Evolutionary conservation across 1,140 invertebrate genomes (phyloP), one percentile per base, ranked within the genome.

Genomic region (Holotrichia oblita): DNA sequence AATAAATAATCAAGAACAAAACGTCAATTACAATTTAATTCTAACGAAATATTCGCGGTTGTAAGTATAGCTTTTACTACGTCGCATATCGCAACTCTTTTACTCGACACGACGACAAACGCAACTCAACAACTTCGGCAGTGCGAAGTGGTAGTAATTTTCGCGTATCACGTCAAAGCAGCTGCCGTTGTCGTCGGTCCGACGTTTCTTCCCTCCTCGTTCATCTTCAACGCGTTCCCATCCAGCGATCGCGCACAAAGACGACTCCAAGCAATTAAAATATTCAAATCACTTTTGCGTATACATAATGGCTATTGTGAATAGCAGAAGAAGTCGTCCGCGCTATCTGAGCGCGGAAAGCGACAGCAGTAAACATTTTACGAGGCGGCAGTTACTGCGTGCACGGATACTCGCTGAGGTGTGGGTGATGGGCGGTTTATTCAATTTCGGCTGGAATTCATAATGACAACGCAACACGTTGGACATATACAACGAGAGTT

Each of bases 11-110:
- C 59, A 17, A 10, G 59, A 64, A 22, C 3, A 27, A 17, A 64
- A 64, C 59, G 59, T 64, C 59, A 64, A 64, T 64, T 64, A 64
- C 14, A 64, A 64, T 64, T 64, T 64, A 64, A 64, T 64, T 64
- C 22, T 20, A 17, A 64, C 59, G 59, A 20, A 64, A 17, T 3
- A 8, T 27, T 64, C 59, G 59, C 59, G 17, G 17, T 17, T 64
- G 17, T 59, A 42, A 59, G 6, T 64, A 64, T 20, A 64, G 59
- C 59, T 48, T 48, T 48, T 48, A 27, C 17, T 3, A 27, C 17
- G 59, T 17, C 59, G 59, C 55, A n/a, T 4, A 59, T 20, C 55
- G 55, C 59, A 64, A 64, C 17, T 64, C 59, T 64, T 64, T 10
- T 22, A 64, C 24, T 3, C 24, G 17, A 27, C n/a, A 10, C 4